A percentile compares a stretch with the other conserved stretches of the same genome.
Evolutionary conservation across 2,888 invertebrate genomes (phyloP).

Genomic region (Plutella xylostella): DNA sequence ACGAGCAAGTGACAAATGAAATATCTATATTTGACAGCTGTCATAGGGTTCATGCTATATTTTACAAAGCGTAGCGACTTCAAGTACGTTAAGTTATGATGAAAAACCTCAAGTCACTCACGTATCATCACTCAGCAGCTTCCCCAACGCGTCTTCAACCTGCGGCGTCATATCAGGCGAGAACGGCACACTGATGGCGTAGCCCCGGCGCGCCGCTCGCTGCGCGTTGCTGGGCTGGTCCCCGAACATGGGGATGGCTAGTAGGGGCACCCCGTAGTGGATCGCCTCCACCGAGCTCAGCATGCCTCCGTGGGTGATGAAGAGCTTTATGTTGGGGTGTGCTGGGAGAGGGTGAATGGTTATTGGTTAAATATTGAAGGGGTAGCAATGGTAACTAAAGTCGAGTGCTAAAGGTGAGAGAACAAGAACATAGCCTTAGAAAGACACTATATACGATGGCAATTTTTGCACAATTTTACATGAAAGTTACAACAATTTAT

Average conservation of each 20-base stretch:
- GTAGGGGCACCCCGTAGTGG: conserved; percentile 17
- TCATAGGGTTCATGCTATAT: no score
- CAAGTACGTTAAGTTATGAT: background rate
- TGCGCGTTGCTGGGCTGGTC: conserved; percentile 17
- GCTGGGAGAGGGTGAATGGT: conserved; percentile 7
- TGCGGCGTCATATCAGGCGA: conserved; percentile 7
- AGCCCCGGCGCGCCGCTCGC: conserved; percentile 10
- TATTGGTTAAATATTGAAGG: background rate
- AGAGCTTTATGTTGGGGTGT: conserved; percentile 16
- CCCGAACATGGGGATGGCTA: conserved; percentile 17
- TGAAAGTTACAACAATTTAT: no score
- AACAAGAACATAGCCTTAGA: background rate
- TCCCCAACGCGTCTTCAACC: conserved; percentile 1
- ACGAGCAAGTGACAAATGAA: no score
- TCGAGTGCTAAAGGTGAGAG: background rate
- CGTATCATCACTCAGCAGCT: conserved; percentile 11
- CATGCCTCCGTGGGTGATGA: conserved; percentile 18
- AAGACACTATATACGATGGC: background rate
- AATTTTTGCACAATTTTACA: no score
- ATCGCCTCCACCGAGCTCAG: conserved; percentile 16
- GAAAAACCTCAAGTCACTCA: no score
- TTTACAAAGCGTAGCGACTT: no score
- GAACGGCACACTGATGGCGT: conserved; percentile 10
- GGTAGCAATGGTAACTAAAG: background rate
- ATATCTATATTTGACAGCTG: no score